Evolutionary conservation across 2,888 invertebrate genomes (phyloP).

Genomic region (Fabriciana adippe): DNA sequence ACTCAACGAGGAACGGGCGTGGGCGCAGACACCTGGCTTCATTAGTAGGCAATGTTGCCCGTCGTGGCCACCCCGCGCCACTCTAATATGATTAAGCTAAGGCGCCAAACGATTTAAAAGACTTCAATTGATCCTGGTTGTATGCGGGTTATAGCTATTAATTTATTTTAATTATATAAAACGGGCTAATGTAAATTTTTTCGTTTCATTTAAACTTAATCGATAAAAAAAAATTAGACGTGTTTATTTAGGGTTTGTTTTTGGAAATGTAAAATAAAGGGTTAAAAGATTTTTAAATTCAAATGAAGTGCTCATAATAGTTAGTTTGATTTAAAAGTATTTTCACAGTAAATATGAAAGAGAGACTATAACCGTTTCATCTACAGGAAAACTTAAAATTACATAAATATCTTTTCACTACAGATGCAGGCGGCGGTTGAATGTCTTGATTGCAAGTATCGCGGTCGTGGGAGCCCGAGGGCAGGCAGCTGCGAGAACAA

Average conservation of each 20-base stretch:
- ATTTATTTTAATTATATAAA: too few relatives aligned
- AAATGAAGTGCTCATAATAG: too few relatives aligned
- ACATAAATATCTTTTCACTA: background rate
- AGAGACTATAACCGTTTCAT: constrained; percentile 24
- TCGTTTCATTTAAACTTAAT: too few relatives aligned
- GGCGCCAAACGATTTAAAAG: constrained; percentile 8
- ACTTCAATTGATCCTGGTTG: too few relatives aligned
- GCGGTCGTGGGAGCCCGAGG: constrained; percentile 63
- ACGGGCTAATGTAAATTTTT: too few relatives aligned
- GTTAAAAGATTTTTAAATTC: too few relatives aligned
- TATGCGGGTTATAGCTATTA: too few relatives aligned
- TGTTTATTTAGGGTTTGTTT: too few relatives aligned
- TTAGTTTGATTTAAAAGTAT: too few relatives aligned
- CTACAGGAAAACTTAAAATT: background rate
- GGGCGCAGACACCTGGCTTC: constrained; percentile 79
- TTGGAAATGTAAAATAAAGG: too few relatives aligned
- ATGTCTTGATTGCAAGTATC: constrained; percentile 54
- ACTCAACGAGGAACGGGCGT: constrained; percentile 70
- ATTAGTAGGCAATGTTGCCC: constrained; percentile 60
- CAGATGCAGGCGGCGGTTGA: constrained; percentile 7
- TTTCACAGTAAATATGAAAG: constrained; percentile 22
- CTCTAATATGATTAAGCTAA: constrained; percentile 44
- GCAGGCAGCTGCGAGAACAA: constrained; percentile 73
- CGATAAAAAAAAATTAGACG: too few relatives aligned
- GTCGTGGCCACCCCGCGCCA: constrained; percentile 46